Evolutionary conservation across 2,888 invertebrate species (phyloP), one percentile per base, ranked within the genome.

Genomic region (Sinodicranocentrus sp.): DNA sequence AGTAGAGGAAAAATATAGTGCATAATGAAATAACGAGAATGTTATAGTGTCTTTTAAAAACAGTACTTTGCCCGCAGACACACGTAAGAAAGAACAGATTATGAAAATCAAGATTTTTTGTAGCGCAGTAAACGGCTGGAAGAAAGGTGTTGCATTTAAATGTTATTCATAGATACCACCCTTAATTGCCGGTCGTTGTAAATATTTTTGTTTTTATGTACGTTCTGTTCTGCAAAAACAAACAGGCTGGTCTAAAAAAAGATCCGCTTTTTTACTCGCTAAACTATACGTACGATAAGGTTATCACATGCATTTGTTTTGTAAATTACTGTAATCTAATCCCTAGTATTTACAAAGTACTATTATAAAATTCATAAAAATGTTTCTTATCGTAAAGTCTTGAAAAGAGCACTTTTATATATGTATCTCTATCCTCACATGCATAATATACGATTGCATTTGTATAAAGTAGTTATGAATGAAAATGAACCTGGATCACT

Each of bases 371-470:
- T 43, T n/a, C 39, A 65, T 65, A 19, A 75, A 71, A 28, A 48
- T 79, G 26, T 79, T 78, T 59, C 52, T 48, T 61, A 65, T 63
- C 71, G 71, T 71, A 63, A 82, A 70, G 61, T 72, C 79, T 71
- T 79, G 25, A 44, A 61, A 25, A 33, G 52, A 63, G 72, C 79
- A 79, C 79, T 79, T 79, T 79, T 79, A 54, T 75, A 73, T 77
- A 52, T n/a, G n/a, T 13, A 72, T 71, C 71, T 79, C 73, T 67
- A 80, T 67, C 65, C 57, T 73, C 72, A 80, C 70, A n/a, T 73
- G 73, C 71, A 71, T 57, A 71, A 57, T 26, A 26, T 33, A 33
- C 33, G 33, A 33, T 33, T 33, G 15, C 19, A 52, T 70, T 48
- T 15, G n/a, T 28, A 39, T 43, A 44, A 73, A 73, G 5, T 39